Conservation (phyloP, 2,888 invertebrate genomes). For the Lottia scabra region DNA sequence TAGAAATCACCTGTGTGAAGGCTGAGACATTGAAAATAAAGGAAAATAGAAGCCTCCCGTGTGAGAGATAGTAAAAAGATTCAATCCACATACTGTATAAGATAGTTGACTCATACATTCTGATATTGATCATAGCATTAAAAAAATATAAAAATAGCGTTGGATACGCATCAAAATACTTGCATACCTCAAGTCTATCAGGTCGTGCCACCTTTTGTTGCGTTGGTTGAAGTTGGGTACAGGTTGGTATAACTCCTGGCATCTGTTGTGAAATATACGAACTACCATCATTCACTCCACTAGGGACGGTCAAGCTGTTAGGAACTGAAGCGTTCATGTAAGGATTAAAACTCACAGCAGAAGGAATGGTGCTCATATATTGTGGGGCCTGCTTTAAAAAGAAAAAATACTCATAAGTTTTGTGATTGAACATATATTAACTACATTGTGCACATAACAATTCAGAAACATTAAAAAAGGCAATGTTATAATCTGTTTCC, state of each 20-base stretch:
- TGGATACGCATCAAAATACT: background rate
- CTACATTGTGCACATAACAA: too few species aligned
- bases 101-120: background rate
- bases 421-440: too few species aligned
- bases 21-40: background rate
- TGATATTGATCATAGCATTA: background rate
- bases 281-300: constrained; percentile 36
- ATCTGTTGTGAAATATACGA: constrained; percentile 44
- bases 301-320: constrained; percentile 39
- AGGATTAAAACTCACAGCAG: constrained; percentile 48
- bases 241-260: constrained; percentile 46
- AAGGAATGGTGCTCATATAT: constrained; percentile 47
- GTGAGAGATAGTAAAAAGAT: background rate
- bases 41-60: background rate
- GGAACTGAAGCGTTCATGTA: constrained; percentile 43
- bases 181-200: constrained; percentile 91
- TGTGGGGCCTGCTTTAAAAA: constrained; percentile 45
- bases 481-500: too few species aligned
- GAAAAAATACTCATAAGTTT: background rate
- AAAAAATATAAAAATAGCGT: background rate
- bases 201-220: constrained; percentile 90
- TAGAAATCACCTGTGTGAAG: background rate
- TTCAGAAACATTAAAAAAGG: too few species aligned
- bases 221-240: constrained; percentile 29
- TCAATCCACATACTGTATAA: background rate